Evolutionary conservation across 2,888 invertebrate species (phyloP), one percentile per base, ranked within the genome.

Genomic region (Acanthacorydalis orientalis): DNA sequence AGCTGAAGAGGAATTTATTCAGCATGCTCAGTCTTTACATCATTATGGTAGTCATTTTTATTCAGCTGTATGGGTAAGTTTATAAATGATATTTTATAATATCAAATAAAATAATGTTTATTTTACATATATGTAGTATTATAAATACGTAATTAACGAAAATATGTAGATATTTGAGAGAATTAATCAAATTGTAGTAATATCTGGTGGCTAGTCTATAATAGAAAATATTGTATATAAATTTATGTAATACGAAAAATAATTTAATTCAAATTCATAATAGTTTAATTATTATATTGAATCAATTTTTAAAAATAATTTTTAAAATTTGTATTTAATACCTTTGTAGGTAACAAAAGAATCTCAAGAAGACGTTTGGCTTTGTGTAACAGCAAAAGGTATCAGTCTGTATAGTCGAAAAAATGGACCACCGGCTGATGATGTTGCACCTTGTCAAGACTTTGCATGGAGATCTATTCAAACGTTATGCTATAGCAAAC

Each of bases 1-100:
- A 59, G 81, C 83, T 1, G 78, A 83, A 56, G 73, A 82, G 53
- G 78, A 80, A 64, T 84, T 79, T 59, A 78, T 83, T 54, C 72
- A 74, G 15, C 67, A 78, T 50, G 76, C 80, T 3, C 83, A 83
- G 62, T 72, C 74, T 31, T 71, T 82, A 50, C 68, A 78, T 10
- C 81, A 83, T 60, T 83, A 84, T 59, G 83, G 83, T 1, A 75
- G 80, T 2, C 83, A 84, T 65, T 82, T 83, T 59, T 83, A 82
- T 57, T 80, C 82, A 37, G 82, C 82, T 1, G 69, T 77, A 53
- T 78, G 77, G 77, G 69, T 70, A 61, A 63, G 59, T 51, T 14
- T 42, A 9, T 2, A 31, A 33, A 40, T 14, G 11, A 38, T 15
- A 31, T 43, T 48, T 41, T n/a, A 9, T 32, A 23, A 23, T 8